Base-by-base conservation (phyloP, 2,797 vertebrate species). In the Poeciliopsis infans region DNA sequence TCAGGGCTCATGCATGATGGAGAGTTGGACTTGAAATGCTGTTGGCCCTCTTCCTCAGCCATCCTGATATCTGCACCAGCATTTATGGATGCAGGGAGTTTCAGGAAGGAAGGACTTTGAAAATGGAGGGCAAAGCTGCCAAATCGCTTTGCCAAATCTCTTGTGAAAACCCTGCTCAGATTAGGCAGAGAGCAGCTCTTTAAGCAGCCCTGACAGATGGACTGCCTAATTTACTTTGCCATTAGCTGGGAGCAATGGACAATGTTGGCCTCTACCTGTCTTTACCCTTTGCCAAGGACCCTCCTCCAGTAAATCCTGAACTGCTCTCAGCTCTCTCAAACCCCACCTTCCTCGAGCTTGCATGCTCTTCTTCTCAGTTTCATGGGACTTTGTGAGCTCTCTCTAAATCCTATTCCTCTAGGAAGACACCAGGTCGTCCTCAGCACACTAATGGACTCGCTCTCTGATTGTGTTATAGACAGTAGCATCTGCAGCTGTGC, bases 151-250 rank as follows among this genome's bases (percentile, higher is more conserved):
- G 91, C 86, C 90, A 90, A 90, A 92, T 92, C 91, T 92, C 90
- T 85, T 7, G 61, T 89, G 87, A 89, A 92, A 93, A 88, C 85
- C 87, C 86, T 33, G 86, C 82, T 81, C 87, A 93, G 94, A 95
- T 95, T 93, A 95, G 88, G 83, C 83, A 80, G 86, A 80, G 80
- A 87, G 89, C 87, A 59, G 91, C 86, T 80, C 90, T 86, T 80
- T 92, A 91, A 95, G 91, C 89, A 83, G 84, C 83, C 85, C 86
- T 86, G 89, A 94, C 95, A 95, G 95, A 95, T 95, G 93, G 92
- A 88, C 80, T 70, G 91, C 91, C 93, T 94, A 93, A 95, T 94
- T 95, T 94, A 93, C 92, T 90, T 91, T 92, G 82, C 91, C 91
- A 91, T 94, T 93, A 93, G 91, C 94, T 89, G 83, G 83, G 75